Conservation (phyloP, 1,140 invertebrate species). For the Cheumatopsyche charites region DNA sequence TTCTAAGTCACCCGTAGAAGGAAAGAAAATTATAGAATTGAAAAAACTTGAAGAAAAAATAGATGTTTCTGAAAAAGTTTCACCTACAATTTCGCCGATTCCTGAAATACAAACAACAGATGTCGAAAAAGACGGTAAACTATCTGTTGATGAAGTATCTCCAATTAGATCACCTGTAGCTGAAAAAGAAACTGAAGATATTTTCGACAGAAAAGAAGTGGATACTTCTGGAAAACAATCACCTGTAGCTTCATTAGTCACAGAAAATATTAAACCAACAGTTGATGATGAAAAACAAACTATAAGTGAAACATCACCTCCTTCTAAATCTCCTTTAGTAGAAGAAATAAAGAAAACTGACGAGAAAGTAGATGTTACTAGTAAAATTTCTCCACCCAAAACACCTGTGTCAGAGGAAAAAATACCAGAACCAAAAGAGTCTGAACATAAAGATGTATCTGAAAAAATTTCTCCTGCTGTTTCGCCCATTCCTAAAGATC, state of each 20-base stretch:
- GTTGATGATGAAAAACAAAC: too few relatives aligned
- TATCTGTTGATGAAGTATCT: conserved; percentile 12
- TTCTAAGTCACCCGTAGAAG: too few relatives aligned
- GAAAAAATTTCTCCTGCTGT: too few relatives aligned
- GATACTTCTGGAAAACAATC: conserved; percentile 30
- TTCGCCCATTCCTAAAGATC: too few relatives aligned
- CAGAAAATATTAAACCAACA: conserved; percentile 30
- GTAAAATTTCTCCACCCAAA: background rate
- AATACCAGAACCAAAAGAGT: background rate
- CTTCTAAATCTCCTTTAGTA: background rate
- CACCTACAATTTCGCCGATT: background rate
- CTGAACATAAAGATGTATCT: too few relatives aligned
- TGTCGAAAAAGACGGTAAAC: background rate
- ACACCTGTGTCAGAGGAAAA: background rate
- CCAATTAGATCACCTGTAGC: conserved; percentile 29
- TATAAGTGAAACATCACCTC: too few relatives aligned
- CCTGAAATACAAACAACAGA: background rate
- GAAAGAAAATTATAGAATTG: background rate
- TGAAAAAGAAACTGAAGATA: conserved; percentile 23
- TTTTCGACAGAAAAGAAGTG: conserved; percentile 25
- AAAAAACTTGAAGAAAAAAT: background rate
- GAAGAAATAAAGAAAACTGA: conserved; percentile 6
- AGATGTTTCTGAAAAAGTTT: background rate
- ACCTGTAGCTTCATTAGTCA: background rate
- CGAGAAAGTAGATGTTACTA: too few relatives aligned